phyloP scores from a whole-genome alignment of 2,888 invertebrate species.

The Brachylomia viminalis region DNA sequence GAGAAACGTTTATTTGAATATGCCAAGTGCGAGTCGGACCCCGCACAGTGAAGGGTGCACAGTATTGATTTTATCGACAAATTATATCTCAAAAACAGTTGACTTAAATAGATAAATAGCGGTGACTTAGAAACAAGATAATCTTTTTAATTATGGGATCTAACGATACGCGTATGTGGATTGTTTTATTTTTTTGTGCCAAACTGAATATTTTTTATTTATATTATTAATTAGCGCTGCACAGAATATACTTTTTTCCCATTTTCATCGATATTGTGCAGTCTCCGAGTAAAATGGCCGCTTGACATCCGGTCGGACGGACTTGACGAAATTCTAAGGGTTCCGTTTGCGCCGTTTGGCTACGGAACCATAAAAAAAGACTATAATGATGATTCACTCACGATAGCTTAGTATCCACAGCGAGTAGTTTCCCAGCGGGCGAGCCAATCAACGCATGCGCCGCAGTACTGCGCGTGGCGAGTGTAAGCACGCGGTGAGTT shows the following conservation, averaged over 20 bases:
- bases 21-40: no score
- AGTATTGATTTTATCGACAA: neutral
- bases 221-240: neutral
- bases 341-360: neutral
- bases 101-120: neutral
- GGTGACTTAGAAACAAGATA: no score
- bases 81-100: neutral
- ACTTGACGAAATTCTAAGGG: neutral
- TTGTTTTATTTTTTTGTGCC: no score
- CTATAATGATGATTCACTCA: slow-evolving; percentile 67
- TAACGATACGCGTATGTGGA: no score
- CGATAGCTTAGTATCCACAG: slow-evolving; percentile 80
- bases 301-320: neutral
- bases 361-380: neutral
- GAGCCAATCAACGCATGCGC: slow-evolving; percentile 71
- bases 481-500: slow-evolving; percentile 79
- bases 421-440: slow-evolving; percentile 73
- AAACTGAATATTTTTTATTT: neutral
- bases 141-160: no score
- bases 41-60: neutral
- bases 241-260: neutral
- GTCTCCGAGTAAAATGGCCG: neutral
- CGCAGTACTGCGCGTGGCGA: slow-evolving; percentile 65
- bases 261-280: neutral
- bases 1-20: no score